Evolutionary conservation across 1,140 invertebrate species (phyloP).

Genomic region (Camponotus vicinus): DNA sequence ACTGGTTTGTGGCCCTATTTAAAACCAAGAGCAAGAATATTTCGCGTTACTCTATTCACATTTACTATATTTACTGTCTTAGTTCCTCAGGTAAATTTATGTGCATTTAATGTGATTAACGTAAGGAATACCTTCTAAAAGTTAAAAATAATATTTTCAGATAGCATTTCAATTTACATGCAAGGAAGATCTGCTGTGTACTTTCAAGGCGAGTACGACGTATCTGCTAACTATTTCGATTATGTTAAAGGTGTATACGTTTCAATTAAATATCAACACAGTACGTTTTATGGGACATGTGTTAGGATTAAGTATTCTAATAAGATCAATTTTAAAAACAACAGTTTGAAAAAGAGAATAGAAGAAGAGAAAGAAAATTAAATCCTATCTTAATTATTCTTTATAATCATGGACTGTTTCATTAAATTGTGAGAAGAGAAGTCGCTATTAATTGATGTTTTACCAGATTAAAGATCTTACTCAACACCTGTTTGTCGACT

Average conservation of each 20-base stretch:
- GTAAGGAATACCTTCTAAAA: background rate
- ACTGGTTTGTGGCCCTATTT: conserved; percentile 43
- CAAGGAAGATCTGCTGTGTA: background rate
- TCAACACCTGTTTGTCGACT: conserved; percentile 5
- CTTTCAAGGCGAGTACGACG: background rate
- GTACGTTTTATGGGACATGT: background rate
- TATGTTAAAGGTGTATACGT: conserved; percentile 14
- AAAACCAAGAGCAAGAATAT: conserved; percentile 2
- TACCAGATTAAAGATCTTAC: conserved; percentile 20
- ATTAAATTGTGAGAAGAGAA: background rate
- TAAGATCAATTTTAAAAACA: background rate
- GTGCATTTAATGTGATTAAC: no score
- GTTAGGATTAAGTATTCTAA: background rate
- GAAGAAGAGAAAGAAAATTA: background rate
- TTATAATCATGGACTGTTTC: background rate
- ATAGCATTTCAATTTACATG: conserved; percentile 12
- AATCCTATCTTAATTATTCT: background rate
- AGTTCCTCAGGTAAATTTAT: conserved; percentile 24
- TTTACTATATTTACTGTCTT: background rate
- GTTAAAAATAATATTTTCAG: conserved; percentile 22
- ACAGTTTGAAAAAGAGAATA: background rate
- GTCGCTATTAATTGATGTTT: background rate
- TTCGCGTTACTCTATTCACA: background rate
- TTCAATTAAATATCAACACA: background rate
- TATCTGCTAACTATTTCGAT: background rate